phyloP scores from a whole-genome alignment of 2,888 invertebrate species.

The Chrysina gloriosa region DNA sequence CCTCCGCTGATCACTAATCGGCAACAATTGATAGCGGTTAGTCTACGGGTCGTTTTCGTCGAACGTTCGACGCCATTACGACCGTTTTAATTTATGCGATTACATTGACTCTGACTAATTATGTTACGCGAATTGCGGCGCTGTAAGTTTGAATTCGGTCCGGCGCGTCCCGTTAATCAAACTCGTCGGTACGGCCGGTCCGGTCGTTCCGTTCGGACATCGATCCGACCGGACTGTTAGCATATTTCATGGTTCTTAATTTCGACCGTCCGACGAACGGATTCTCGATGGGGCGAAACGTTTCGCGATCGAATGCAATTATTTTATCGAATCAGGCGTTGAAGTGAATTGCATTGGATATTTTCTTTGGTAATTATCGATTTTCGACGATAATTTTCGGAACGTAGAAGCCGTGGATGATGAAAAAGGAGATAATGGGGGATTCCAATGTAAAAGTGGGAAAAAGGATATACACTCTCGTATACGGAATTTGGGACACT shows the following conservation, averaged over 20 bases:
- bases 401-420: no score
- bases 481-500: no score
- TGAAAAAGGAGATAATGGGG: no score
- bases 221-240: slow-evolving; percentile 24
- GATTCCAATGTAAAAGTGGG: no score
- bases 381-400: no score
- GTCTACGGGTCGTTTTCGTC: slow-evolving; percentile 44
- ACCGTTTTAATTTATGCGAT: slow-evolving; percentile 42
- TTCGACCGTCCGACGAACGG: slow-evolving; percentile 10
- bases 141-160: slow-evolving; percentile 21
- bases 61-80: slow-evolving; percentile 37
- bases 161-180: slow-evolving; percentile 31
- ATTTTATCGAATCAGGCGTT: no score
- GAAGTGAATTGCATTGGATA: no score
- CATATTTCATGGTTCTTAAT: slow-evolving; percentile 37
- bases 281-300: not conserved
- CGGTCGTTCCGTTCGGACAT: no score
- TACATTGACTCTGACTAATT: slow-evolving; percentile 42
- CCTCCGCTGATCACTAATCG: slow-evolving; percentile 49
- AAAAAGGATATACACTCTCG: no score
- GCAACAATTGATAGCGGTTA: slow-evolving; percentile 50
- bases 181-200: slow-evolving; percentile 22
- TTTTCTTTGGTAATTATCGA: no score
- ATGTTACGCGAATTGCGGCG: slow-evolving; percentile 41
- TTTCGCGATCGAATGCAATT: not conserved